Base-by-base conservation (phyloP, 1,140 invertebrate species). In the Magallana angulata region DNA sequence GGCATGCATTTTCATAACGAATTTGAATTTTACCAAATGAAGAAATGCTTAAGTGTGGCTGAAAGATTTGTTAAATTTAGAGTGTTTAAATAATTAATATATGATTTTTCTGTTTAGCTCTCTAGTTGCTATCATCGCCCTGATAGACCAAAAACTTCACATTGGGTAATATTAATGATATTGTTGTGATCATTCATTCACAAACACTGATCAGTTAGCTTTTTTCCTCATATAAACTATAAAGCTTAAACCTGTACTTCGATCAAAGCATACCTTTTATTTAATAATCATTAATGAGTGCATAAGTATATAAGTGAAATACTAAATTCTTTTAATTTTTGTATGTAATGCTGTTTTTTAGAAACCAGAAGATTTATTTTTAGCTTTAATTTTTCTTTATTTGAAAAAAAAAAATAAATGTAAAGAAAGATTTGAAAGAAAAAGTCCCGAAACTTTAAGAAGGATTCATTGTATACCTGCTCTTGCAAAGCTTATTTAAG, bases 41-140 rank as follows among this genome's bases (percentile, higher is more conserved):
- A 48, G 36, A 48, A 48, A 4, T 48, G 5, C 36, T 48, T 48
- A 48, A 48, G 36, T 48, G 36, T 48, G 36, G 36, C 36, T 48
- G 36, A 48, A 48, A 48, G 36, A 48, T 48, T 48, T 48, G 36
- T 48, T 48, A 48, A 48, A 48, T 48, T 48, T 48, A 48, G 36
- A 2, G 36, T 48, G 36, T 48, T 2, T 48, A 48, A 48, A 5
- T 48, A 48, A 48, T 48, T 30, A 6, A 71, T 71, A 30, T 11
- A 76, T 14, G 36, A 30, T 30, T 71, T 9, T 71, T 7, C n/a
- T 76, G 8, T 76, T 30, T 76, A 76, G 68, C 36, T 76, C 36
- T 76, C 68, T 30, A 76, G 68, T 76, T 76, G 68, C 14, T 76
- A 76, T 76, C 68, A 76, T 76, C 68, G 68, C 12, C 68, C 68